Percentiles rank a stretch among this genome's conserved stretches.
Conservation (phyloP, 2,797 vertebrate genomes). For the Anableps anableps region DNA sequence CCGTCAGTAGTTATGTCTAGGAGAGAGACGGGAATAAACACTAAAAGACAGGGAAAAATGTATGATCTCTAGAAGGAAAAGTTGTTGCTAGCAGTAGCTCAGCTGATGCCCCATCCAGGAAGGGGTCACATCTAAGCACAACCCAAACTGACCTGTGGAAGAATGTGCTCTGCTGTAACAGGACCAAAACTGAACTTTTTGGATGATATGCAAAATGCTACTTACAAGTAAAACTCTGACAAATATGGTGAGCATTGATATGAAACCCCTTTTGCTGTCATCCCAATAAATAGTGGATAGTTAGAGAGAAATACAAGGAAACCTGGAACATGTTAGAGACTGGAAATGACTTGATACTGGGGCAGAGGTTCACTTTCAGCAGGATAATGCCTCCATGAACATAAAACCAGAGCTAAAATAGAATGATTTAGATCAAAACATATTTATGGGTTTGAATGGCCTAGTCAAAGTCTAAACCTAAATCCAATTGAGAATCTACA, state of each 20-base stretch:
- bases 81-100: neutral
- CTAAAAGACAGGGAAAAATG: neutral
- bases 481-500: no score
- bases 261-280: neutral
- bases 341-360: no score
- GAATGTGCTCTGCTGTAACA: neutral
- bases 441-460: no score
- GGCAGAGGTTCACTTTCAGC: no score
- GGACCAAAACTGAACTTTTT: neutral
- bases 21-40: neutral
- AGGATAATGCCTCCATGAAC: no score
- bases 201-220: neutral
- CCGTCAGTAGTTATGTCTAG: neutral
- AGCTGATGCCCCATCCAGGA: neutral
- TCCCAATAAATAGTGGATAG: neutral
- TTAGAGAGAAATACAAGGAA: neutral
- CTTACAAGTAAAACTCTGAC: neutral
- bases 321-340: neutral
- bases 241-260: no score
- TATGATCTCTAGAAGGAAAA: neutral
- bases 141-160: neutral
- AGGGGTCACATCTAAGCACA: neutral
- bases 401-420: no score
- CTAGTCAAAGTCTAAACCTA: no score
- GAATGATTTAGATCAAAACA: no score